phyloP scores from a whole-genome alignment of 2,797 vertebrate species.

The Acanthis flammea region DNA sequence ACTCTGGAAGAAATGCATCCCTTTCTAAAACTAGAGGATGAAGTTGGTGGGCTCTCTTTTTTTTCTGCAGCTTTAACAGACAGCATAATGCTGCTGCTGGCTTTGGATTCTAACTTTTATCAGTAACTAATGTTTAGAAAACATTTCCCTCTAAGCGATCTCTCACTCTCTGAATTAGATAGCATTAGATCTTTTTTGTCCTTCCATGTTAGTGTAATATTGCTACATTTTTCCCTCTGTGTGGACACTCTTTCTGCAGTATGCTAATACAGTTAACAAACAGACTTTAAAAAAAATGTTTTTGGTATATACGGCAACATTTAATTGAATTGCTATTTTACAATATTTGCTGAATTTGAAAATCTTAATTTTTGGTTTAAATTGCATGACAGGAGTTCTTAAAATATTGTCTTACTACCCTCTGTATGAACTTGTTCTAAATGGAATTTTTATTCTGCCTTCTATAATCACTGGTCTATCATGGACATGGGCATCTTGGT shows the following conservation, averaged over 20 bases:
- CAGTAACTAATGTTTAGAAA: background rate
- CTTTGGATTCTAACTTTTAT: background rate
- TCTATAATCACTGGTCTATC: background rate
- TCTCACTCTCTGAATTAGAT: background rate
- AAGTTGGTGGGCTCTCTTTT: background rate
- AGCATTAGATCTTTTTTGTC: background rate
- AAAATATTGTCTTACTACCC: background rate
- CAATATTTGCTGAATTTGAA: background rate
- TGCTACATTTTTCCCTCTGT: background rate
- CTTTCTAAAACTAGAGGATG: background rate
- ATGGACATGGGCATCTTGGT: background rate
- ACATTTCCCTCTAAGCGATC: background rate
- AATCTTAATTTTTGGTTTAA: background rate
- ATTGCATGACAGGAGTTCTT: background rate
- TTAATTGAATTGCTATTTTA: background rate
- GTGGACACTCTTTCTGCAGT: background rate
- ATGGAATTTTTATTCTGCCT: background rate
- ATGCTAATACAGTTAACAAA: background rate
- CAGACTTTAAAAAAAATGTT: background rate
- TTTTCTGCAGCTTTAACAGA: background rate
- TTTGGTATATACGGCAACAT: background rate
- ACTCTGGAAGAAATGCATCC: background rate
- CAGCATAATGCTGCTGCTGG: background rate
- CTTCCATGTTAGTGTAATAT: background rate
- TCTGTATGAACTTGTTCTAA: background rate